Base-by-base conservation (phyloP, 2,888 invertebrate species). In the Phyllotreta striolata region DNA sequence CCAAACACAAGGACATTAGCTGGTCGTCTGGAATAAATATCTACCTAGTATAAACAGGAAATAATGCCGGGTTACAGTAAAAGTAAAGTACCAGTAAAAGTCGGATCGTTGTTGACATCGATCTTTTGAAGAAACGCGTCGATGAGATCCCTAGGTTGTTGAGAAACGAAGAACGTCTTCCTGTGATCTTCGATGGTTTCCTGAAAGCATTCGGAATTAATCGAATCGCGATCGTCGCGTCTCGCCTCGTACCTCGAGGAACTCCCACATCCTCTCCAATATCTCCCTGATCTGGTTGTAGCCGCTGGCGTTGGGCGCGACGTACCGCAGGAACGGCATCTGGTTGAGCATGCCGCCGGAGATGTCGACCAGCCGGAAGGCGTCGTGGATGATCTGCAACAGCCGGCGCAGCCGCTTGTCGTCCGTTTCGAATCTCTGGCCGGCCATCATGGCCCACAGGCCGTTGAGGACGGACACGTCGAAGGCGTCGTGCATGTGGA, bases 401-500 rank as follows among this genome's bases (percentile, higher is more conserved):
- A 91, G 80, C 40, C 83, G 77, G 38, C 79, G 81, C 8, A 90
- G 76, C 34, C 84, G 84, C 13, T 79, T 75, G 72, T 91, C 89
- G 38, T 86, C 83, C 54, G 88, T 83, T 41, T 85, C 81, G 74
- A 89, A 90, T 55, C 67, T 62, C 49, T 69, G 59, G 72, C 90
- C 89, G 54, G 91, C 90, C 55, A 89, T 84, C 81, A 89, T 87
- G 14, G 84, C 85, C 91, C 91, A 91, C 12, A 91, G 76, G 0
- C 87, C 85, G 77, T 91, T 91, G 66, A 91, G 79, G 1, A 90
- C 87, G 0, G 88, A 84, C 41, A 88, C 80, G 61, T 89, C 87
- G 44, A 91, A 85, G 7, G 71, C 72, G 40, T 69, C 68, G 66
- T 77, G 75, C 76, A 78, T 77, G 49, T 70, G 74, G 0, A 89